Evolutionary conservation across 2,888 invertebrate genomes (phyloP).

Genomic region (Nomada ferruginata): DNA sequence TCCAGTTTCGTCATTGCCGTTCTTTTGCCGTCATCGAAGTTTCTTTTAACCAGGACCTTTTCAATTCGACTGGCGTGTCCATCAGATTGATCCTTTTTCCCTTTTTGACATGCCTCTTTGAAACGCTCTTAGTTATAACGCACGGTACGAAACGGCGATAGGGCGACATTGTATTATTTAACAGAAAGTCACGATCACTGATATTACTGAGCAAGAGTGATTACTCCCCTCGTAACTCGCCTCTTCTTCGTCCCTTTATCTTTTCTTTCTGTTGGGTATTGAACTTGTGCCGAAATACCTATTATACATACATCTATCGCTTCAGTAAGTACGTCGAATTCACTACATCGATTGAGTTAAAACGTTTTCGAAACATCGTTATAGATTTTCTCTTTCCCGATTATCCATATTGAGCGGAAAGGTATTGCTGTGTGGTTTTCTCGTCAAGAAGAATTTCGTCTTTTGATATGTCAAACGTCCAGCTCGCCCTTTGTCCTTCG

Average conservation of each 20-base stretch:
- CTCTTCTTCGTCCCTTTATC: not conserved
- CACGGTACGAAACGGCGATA: conserved; percentile 20
- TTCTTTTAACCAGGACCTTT: not conserved
- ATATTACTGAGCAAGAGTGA: not conserved
- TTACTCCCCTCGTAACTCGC: not conserved
- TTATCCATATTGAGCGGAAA: conserved; percentile 80
- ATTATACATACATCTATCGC: conserved; percentile 29
- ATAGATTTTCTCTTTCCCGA: conserved; percentile 53
- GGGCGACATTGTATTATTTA: not conserved
- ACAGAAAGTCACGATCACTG: not conserved
- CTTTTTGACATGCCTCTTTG: not conserved
- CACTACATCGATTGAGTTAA: conserved; percentile 57
- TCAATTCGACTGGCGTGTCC: not conserved
- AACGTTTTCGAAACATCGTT: conserved; percentile 68
- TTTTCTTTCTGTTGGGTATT: not conserved
- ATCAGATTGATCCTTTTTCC: not conserved
- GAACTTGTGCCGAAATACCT: conserved; percentile 21
- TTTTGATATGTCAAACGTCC: conserved; percentile 80
- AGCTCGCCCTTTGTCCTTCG: conserved; percentile 27
- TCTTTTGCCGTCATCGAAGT: not conserved
- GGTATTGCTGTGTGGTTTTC: conserved; percentile 78
- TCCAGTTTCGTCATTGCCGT: not conserved
- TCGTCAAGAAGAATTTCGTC: conserved; percentile 72
- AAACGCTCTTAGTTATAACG: not conserved
- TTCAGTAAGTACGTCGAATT: conserved; percentile 24